These are phyloP conservation scores for Norana najaformis DNA, from an alignment of 2,888 invertebrate species.

Conservation along the genomic window DNA sequence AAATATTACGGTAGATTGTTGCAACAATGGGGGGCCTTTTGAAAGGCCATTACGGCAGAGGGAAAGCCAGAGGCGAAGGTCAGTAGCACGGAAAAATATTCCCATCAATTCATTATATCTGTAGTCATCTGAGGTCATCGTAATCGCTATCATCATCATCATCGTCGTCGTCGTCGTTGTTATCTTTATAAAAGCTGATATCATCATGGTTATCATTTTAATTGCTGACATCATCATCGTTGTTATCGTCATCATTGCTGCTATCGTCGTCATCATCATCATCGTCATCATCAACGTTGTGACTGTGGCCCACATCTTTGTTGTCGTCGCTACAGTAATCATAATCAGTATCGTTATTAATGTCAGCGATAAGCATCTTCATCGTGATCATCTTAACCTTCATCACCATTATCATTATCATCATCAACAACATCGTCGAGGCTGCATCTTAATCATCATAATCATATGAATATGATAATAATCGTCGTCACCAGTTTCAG, in stretches of 20 bases:
- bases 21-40: background rate
- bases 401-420: background rate
- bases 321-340: no score
- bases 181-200: no score
- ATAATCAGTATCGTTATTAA: no score
- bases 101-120: background rate
- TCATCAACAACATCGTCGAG: background rate
- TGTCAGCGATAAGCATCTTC: no score
- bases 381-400: background rate
- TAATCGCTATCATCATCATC: no score
- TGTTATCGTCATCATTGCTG: no score
- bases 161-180: no score
- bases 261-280: background rate
- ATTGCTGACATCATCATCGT: no score
- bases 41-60: background rate
- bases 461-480: slow-evolving; percentile 25
- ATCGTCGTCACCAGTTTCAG: background rate
- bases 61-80: background rate
- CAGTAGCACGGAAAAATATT: background rate
- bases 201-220: no score
- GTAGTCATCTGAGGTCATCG: no score
- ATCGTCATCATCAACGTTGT: background rate
- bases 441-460: background rate
- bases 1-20: background rate
- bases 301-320: no score